Percentiles rank a stretch among this genome's conserved stretches.
These are phyloP conservation scores for Vespertilio murinus DNA, from an alignment of 2,797 vertebrate species.

Conservation along the genomic window DNA sequence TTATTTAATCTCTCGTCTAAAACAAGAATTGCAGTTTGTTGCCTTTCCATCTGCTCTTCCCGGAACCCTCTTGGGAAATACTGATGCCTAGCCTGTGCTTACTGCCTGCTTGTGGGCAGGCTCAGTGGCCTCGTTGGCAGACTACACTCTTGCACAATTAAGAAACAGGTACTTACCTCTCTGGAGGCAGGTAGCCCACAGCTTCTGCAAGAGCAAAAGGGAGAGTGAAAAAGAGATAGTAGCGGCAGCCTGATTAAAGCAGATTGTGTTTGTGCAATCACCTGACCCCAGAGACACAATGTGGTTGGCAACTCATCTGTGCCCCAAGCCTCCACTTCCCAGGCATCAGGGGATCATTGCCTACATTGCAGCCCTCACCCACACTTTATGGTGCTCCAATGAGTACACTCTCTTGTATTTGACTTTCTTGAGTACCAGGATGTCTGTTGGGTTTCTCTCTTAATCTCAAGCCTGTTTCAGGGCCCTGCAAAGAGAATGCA, in stretches of 20 bases:
- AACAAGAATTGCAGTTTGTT: background rate
- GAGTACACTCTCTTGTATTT: background rate
- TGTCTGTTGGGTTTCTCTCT: background rate
- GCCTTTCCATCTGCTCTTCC: background rate
- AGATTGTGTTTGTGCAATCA: background rate
- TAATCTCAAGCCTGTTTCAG: background rate
- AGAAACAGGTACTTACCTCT: constrained; percentile 76
- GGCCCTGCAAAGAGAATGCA: fast-evolving
- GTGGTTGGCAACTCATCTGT: background rate
- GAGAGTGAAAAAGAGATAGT: background rate
- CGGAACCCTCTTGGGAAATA: background rate
- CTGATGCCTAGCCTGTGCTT: background rate
- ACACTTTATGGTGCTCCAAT: background rate
- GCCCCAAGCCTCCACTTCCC: too few relatives aligned
- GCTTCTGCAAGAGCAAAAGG: constrained; percentile 76
- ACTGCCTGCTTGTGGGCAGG: background rate
- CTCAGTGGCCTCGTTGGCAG: fast-evolving
- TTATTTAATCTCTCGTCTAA: constrained; percentile 52
- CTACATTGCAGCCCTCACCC: fast-evolving
- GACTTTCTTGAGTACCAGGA: background rate
- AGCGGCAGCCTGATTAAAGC: background rate
- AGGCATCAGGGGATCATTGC: background rate
- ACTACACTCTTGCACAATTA: background rate
- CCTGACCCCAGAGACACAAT: background rate
- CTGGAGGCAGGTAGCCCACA: background rate